These are phyloP conservation scores for Cheilosia scutellata DNA, from an alignment of 2,888 invertebrate species.

Conservation along the genomic window DNA sequence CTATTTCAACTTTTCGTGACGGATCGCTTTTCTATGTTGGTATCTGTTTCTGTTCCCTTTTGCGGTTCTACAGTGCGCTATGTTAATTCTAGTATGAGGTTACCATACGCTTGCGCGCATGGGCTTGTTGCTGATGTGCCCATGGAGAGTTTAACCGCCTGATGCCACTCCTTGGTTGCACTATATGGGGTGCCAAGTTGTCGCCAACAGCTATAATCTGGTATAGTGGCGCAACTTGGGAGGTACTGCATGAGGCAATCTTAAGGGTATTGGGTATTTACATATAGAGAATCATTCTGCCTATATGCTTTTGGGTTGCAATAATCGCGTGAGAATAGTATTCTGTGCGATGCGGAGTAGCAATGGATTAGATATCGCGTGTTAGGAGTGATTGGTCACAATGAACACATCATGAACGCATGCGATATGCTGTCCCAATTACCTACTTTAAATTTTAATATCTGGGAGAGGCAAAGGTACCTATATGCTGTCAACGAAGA, in stretches of 20 bases:
- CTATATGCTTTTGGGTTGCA: not conserved
- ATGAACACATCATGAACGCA: constrained; percentile 14
- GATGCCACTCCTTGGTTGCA: constrained; percentile 67
- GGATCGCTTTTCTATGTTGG: constrained; percentile 47
- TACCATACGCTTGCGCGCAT: constrained; percentile 14
- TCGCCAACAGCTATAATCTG: constrained; percentile 55
- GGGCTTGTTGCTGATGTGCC: constrained; percentile 37
- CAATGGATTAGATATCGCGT: constrained; percentile 17
- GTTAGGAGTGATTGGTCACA: constrained; percentile 24
- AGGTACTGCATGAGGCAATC: constrained; percentile 51
- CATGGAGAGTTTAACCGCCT: constrained; percentile 26
- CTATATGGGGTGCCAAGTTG: constrained; percentile 69
- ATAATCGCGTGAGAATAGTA: constrained; percentile 42
- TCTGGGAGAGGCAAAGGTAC: too few relatives aligned
- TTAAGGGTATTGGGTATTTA: constrained; percentile 18
- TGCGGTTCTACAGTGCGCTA: constrained; percentile 57
- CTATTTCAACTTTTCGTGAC: constrained; percentile 64
- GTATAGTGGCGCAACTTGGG: constrained; percentile 11
- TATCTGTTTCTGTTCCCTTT: constrained; percentile 51
- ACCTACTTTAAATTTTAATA: not conserved
- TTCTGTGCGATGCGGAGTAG: not conserved
- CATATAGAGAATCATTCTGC: constrained; percentile 43
- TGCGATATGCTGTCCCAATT: not conserved
- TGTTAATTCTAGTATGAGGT: constrained; percentile 52
- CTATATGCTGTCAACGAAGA: too few relatives aligned